Evolutionary conservation across 1,140 invertebrate genomes (phyloP), one percentile per base, ranked within the genome.

Genomic region (Pseudomyrmex gracilis): DNA sequence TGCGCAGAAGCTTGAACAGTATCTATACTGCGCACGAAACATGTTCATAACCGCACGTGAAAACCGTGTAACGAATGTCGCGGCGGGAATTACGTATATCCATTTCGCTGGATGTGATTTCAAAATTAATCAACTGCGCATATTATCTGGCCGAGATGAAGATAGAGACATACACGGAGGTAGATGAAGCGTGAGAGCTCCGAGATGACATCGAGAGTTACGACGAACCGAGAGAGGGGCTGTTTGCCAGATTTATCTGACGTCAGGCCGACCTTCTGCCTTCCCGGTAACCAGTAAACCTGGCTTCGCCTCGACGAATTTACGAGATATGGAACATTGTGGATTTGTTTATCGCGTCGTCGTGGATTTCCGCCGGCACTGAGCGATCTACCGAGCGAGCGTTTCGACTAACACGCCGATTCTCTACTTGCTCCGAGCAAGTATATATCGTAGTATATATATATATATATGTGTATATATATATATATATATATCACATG

Each of bases 301-400:
- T 58, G 66, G 15, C 71, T 71, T 55, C 76, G 43, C 66, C 55
- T 17, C 76, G 45, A 60, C 76, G 55, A 80, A 80, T 80, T 80
- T 67, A 60, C 53, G 53, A 57, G 24, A 87, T 82, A 60, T 58
- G 49, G 66, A 71, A 57, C 53, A 53, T 17, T 55, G 73, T 85
- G 43, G 57, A 85, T 70, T 87, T 87, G 83, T 87, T 87, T 87
- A 87, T 85, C 76, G 45, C 61, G 45, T 17, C 17, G 22, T 45
- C 47, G 58, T 55, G 80, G n/a, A 77, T 73, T 45, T 43, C 47
- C 55, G 76, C 34, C 60, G 64, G 51, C 53, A 71, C 12, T 55
- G 45, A 24, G 2, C 47, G 20, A 86, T 73, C n/a, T 24, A 20
- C 15, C 2, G 2, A 61, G 22, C 13, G 2, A 61, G 22, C n/a